These are phyloP conservation scores for Brachystomella parvula DNA, from an alignment of 1,140 invertebrate species.

Conservation along the genomic window DNA sequence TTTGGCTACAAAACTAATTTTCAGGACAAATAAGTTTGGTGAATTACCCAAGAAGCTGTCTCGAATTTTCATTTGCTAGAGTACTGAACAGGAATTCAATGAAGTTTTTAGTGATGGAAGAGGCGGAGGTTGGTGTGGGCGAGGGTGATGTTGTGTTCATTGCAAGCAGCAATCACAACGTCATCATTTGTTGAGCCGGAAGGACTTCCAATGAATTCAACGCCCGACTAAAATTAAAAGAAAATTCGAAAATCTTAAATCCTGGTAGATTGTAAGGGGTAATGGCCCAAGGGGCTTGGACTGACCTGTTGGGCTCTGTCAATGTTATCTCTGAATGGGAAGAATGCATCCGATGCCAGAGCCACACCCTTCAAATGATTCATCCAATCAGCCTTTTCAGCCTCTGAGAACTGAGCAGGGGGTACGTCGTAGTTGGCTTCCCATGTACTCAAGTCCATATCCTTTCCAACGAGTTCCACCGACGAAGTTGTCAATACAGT, in stretches of 20 bases:
- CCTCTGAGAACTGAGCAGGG: constrained; percentile 57
- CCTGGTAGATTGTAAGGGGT: too few species aligned
- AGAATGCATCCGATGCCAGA: constrained; percentile 96
- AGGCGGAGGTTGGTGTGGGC: constrained; percentile 84
- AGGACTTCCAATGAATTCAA: constrained; percentile 84
- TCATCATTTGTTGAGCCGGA: constrained; percentile 87
- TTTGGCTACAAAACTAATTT: too few species aligned
- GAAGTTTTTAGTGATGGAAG: constrained; percentile 85
- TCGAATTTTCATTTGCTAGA: too few species aligned
- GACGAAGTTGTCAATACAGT: constrained; percentile 93
- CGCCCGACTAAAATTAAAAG: constrained; percentile 71
- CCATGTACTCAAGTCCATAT: constrained; percentile 61
- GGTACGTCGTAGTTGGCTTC: constrained; percentile 63
- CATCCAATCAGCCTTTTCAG: constrained; percentile 72
- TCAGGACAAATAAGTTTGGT: too few species aligned
- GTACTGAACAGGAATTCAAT: too few species aligned
- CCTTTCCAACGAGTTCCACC: constrained; percentile 76
- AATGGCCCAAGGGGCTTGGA: too few species aligned
- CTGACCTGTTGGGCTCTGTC: constrained; percentile 87
- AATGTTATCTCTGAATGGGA: constrained; percentile 96
- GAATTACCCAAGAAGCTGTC: too few species aligned
- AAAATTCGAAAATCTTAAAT: constrained; percentile 25
- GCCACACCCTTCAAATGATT: constrained; percentile 71
- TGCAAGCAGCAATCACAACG: constrained; percentile 82
- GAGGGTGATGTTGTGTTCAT: constrained; percentile 80